A percentile compares a stretch with the other conserved stretches of the same genome.
Evolutionary conservation across 2,797 vertebrate genomes (phyloP).

Genomic region (Sparidentex hasta): DNA sequence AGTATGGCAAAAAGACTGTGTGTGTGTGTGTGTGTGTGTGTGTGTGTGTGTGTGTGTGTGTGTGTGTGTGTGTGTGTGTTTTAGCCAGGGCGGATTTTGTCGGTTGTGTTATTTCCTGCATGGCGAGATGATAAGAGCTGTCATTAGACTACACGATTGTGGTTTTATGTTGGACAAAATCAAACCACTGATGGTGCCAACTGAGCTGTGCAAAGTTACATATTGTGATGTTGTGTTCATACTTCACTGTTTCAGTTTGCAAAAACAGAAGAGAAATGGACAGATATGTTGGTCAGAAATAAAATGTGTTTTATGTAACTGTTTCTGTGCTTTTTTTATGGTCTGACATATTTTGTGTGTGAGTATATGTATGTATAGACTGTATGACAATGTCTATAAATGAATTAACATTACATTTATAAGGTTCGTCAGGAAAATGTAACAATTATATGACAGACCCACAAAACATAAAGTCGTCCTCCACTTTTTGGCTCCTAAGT

Average conservation of each 20-base stretch:
- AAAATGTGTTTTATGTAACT: too few relatives aligned
- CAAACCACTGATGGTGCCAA: slow-evolving; percentile 7
- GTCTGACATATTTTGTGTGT: not conserved
- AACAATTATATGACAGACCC: too few relatives aligned
- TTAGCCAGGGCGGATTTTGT: not conserved
- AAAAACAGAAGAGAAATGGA: not conserved
- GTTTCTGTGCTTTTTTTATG: too few relatives aligned
- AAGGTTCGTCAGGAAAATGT: too few relatives aligned
- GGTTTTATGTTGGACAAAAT: slow-evolving; percentile 35
- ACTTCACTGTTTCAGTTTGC: not conserved
- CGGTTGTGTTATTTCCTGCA: slow-evolving; percentile 44
- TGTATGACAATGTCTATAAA: too few relatives aligned
- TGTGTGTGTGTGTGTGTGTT: slow-evolving; percentile 4
- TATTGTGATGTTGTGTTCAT: not conserved
- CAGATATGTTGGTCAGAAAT: slow-evolving; percentile 1
- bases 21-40: not conserved
- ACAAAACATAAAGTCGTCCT: too few relatives aligned
- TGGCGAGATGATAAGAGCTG: slow-evolving; percentile 51
- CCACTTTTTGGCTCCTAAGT: too few relatives aligned
- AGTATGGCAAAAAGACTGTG: slow-evolving; percentile 50
- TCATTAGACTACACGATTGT: slow-evolving; percentile 42
- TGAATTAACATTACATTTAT: too few relatives aligned
- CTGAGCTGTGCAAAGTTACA: not conserved
- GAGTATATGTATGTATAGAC: not conserved
- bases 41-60: not conserved